Percentiles rank a stretch among this genome's conserved stretches.
Conservation (phyloP, 30 jellyfish, hydroid and myxozoan species). For the Cassiopea xamachana region DNA sequence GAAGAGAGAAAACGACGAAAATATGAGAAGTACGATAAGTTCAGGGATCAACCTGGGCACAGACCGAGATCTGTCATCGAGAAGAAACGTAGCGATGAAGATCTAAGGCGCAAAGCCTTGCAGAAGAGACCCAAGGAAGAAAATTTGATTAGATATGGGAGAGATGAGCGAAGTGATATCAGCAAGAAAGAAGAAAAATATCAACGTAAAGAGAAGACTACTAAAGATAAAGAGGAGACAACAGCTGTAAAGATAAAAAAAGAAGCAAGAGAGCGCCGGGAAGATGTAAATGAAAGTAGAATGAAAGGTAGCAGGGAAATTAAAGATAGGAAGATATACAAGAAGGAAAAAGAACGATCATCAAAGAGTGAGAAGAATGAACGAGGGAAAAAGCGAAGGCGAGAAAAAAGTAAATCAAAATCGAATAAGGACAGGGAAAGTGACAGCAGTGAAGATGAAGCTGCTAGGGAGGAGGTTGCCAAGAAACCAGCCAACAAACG, state of each 20-base stretch:
- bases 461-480: not conserved
- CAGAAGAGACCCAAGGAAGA: conserved; percentile 56
- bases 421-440: conserved; percentile 1
- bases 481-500: conserved; percentile 45
- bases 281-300: conserved; percentile 6
- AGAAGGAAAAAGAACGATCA: conserved; percentile 21
- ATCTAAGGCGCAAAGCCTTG: conserved; percentile 58
- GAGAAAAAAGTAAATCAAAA: conserved; percentile 53
- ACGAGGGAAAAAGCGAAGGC: conserved; percentile 37
- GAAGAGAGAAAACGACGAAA: conserved; percentile 45
- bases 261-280: conserved; percentile 6
- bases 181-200: conserved; percentile 19
- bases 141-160: not conserved
- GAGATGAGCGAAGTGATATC: conserved; percentile 18
- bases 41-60: conserved; percentile 6
- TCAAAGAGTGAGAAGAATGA: conserved; percentile 13
- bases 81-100: conserved; percentile 58
- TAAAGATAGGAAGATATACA: conserved; percentile 5
- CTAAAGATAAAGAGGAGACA: not conserved
- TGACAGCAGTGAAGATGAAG: conserved; percentile 56
- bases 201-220: conserved; percentile 3
- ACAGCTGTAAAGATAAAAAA: not conserved
- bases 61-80: conserved; percentile 38
- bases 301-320: not conserved
- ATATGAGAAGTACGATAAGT: conserved; percentile 15